These are phyloP conservation scores for Maniola hyperantus DNA, from an alignment of 2,888 invertebrate genomes.

Conservation along the genomic window DNA sequence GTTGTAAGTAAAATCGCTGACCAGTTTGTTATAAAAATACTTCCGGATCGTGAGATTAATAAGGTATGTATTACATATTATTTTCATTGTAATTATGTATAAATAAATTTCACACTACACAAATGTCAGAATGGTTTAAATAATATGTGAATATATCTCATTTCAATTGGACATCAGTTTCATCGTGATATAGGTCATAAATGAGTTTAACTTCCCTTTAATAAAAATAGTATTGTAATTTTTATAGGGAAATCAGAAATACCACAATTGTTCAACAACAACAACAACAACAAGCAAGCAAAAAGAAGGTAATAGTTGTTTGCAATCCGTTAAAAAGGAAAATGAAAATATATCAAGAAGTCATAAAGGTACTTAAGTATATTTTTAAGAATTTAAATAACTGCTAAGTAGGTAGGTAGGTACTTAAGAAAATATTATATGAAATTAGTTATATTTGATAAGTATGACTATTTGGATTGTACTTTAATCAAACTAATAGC, in stretches of 20 bases:
- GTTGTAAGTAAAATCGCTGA: conserved; percentile 32
- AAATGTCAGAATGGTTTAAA: too few relatives aligned
- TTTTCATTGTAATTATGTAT: not conserved
- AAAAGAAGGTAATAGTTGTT: not conserved
- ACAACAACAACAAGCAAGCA: not conserved
- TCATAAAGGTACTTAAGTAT: not conserved
- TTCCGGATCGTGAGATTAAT: conserved; percentile 21
- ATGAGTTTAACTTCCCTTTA: too few relatives aligned
- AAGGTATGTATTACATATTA: conserved; percentile 13
- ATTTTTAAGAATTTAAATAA: not conserved
- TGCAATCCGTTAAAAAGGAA: not conserved
- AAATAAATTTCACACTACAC: not conserved
- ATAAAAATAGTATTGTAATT: not conserved
- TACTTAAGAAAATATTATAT: too few relatives aligned
- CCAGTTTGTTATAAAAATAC: conserved; percentile 34
- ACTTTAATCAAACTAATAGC: too few relatives aligned
- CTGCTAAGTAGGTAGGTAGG: too few relatives aligned
- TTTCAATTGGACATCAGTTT: too few relatives aligned
- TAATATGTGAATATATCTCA: too few relatives aligned
- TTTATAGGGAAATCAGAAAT: not conserved
- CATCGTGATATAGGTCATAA: too few relatives aligned
- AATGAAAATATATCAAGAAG: not conserved
- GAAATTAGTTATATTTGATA: too few relatives aligned
- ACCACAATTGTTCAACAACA: not conserved
- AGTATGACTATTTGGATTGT: too few relatives aligned